phyloP scores from a whole-genome alignment of 2,888 invertebrate species.

The Corythucha ciliata region DNA sequence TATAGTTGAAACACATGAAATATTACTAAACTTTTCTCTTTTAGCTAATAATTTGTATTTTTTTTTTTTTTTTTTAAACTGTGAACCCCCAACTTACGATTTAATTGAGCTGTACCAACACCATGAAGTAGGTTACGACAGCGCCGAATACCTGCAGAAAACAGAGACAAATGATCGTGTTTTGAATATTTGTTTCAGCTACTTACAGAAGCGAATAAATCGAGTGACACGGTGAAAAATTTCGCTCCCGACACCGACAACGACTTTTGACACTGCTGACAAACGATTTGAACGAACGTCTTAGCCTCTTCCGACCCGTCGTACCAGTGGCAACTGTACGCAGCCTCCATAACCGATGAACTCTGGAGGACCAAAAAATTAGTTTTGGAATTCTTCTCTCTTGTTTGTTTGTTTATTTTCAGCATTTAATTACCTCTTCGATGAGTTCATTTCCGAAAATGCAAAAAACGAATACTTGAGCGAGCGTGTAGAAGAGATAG shows the following conservation, averaged over 20 bases:
- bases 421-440: slow-evolving; percentile 57
- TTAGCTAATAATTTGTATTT: too few relatives aligned
- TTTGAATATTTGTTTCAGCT: too few relatives aligned
- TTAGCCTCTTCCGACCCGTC: slow-evolving; percentile 84
- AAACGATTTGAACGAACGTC: slow-evolving; percentile 82
- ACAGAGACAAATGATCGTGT: too few relatives aligned
- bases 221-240: slow-evolving; percentile 78
- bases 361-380: slow-evolving; percentile 48
- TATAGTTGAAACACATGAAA: too few relatives aligned
- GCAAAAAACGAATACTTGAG: slow-evolving; percentile 79
- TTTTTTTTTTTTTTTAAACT: too few relatives aligned
- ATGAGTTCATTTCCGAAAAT: slow-evolving; percentile 78
- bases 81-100: slow-evolving; percentile 25
- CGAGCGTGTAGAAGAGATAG: slow-evolving; percentile 67
- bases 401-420: not conserved
- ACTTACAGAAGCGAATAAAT: slow-evolving; percentile 78
- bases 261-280: slow-evolving; percentile 82
- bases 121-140: slow-evolving; percentile 85
- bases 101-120: slow-evolving; percentile 77
- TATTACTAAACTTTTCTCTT: too few relatives aligned
- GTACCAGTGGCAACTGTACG: slow-evolving; percentile 84
- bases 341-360: slow-evolving; percentile 84
- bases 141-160: slow-evolving; percentile 71
- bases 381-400: not conserved
- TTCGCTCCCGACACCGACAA: slow-evolving; percentile 83